Evolutionary conservation across 2,113 vertebrate species (phyloP).

Genomic region (Panurus biarmicus): DNA sequence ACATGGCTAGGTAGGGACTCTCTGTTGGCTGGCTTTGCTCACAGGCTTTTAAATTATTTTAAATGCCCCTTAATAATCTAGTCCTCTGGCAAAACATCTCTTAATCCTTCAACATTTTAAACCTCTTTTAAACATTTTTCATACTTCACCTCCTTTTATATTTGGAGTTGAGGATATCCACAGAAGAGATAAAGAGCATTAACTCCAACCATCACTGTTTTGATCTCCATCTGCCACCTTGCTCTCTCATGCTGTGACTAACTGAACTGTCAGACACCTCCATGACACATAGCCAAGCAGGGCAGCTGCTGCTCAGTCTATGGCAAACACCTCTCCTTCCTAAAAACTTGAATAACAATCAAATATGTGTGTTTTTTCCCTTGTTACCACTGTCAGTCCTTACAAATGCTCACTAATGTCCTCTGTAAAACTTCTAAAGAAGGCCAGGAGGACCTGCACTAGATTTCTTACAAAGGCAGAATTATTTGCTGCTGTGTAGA

Average conservation of each 20-base stretch:
- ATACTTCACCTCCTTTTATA: not conserved
- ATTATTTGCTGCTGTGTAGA: not conserved
- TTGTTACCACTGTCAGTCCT: not conserved
- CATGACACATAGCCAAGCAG: not conserved
- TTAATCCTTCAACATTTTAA: not conserved
- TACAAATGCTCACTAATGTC: not conserved
- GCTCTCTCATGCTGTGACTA: not conserved
- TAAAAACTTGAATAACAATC: not conserved
- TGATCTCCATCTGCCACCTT: not conserved
- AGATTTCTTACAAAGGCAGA: not conserved
- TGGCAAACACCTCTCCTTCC: not conserved
- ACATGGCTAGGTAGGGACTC: not conserved
- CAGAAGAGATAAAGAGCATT: not conserved
- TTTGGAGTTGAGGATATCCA: not conserved
- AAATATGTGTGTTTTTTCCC: fast-evolving
- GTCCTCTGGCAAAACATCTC: not conserved
- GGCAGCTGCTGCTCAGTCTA: not conserved
- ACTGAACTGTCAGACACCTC: not conserved
- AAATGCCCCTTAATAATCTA: not conserved
- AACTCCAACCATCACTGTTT: not conserved
- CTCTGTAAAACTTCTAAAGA: not conserved
- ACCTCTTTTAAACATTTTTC: not conserved
- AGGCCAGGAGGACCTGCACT: not conserved
- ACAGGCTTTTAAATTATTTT: not conserved
- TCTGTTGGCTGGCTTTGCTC: not conserved